Evolutionary conservation across 2,888 invertebrate species (phyloP).

Genomic region (Acrocera orbiculus): DNA sequence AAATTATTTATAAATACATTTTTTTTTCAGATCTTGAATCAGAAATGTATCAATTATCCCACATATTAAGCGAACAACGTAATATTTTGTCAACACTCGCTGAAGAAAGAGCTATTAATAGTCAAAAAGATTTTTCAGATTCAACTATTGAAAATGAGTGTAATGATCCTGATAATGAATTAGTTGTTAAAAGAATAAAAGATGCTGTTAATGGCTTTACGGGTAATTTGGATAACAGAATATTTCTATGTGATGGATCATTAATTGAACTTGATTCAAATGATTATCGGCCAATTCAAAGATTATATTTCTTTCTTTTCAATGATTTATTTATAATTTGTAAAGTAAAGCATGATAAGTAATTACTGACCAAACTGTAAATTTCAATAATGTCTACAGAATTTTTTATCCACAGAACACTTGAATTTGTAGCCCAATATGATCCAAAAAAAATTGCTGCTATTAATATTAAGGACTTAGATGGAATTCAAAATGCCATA

Average conservation of each 20-base stretch:
- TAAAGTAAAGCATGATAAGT: constrained; percentile 39
- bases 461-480: constrained; percentile 82
- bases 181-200: constrained; percentile 39
- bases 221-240: constrained; percentile 29
- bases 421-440: constrained; percentile 28
- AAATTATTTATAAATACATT: constrained; percentile 1
- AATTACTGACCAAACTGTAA: constrained; percentile 4
- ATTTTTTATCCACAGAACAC: constrained; percentile 18
- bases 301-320: constrained; percentile 82
- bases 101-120: constrained; percentile 39
- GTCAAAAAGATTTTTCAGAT: constrained; percentile 12
- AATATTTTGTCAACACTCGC: constrained; percentile 59
- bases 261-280: constrained; percentile 76
- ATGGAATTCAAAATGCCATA: constrained; percentile 79
- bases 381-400: not conserved
- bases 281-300: constrained; percentile 68
- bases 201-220: constrained; percentile 54
- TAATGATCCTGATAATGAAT: constrained; percentile 33
- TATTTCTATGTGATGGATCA: constrained; percentile 80
- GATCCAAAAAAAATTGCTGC: constrained; percentile 67
- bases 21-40: constrained; percentile 62
- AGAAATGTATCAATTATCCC: constrained; percentile 95
- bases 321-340: constrained; percentile 85
- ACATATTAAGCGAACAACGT: constrained; percentile 82
- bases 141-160: constrained; percentile 19